A percentile compares a stretch with the other conserved stretches of the same genome.
Evolutionary conservation across 2,797 vertebrate species (phyloP).

Genomic region (Phalloptychus januarius): DNA sequence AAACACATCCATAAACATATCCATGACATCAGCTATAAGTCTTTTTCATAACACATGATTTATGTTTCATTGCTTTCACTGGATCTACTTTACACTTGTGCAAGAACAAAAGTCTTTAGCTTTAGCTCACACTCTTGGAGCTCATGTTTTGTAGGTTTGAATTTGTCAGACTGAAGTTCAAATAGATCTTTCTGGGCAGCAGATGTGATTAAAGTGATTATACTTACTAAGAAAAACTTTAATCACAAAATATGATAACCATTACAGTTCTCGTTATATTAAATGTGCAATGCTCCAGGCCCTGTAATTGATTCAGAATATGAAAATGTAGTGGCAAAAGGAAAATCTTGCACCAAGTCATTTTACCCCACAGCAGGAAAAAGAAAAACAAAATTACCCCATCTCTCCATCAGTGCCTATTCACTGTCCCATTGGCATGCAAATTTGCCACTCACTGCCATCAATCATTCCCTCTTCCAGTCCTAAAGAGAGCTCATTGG

Average conservation of each 20-base stretch:
- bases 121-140: not conserved
- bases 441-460: constrained; percentile 59
- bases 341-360: constrained; percentile 14
- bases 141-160: not conserved
- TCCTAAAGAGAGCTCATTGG: constrained; percentile 31
- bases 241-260: constrained; percentile 11
- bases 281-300: constrained; percentile 17
- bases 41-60: constrained; percentile 47
- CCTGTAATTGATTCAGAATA: constrained; percentile 31
- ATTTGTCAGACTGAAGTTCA: not conserved
- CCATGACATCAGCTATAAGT: constrained; percentile 24
- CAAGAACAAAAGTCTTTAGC: constrained; percentile 27
- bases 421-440: constrained; percentile 62
- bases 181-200: not conserved
- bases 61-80: constrained; percentile 29
- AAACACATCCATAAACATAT: constrained; percentile 40
- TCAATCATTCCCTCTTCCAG: constrained; percentile 54
- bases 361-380: constrained; percentile 11
- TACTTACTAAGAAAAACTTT: constrained; percentile 8
- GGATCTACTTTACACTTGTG: constrained; percentile 15
- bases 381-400: constrained; percentile 50
- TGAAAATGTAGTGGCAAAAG: constrained; percentile 22
- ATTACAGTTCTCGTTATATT: constrained; percentile 4
- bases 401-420: constrained; percentile 60
- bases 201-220: not conserved